These are phyloP conservation scores for Eupithecia insigniata DNA, from an alignment of 2,888 invertebrate genomes.

Conservation along the genomic window DNA sequence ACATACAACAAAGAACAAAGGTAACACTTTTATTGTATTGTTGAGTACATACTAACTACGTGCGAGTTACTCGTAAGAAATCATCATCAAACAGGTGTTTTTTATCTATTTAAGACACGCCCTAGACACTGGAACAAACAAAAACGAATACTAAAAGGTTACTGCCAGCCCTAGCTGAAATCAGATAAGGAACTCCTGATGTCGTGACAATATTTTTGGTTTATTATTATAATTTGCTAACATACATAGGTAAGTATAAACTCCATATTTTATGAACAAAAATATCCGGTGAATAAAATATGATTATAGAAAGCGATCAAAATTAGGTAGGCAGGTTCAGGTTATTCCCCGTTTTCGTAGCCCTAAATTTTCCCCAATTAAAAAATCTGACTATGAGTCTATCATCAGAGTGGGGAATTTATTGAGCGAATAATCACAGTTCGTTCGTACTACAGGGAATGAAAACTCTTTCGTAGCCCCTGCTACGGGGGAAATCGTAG, in stretches of 20 bases:
- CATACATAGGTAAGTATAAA: neutral
- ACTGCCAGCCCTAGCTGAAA: neutral
- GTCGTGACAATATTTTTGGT: conserved; percentile 2
- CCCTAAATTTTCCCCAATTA: neutral
- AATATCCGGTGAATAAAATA: neutral
- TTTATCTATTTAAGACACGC: neutral
- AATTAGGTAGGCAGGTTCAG: neutral
- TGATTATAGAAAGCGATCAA: neutral
- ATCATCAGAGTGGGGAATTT: neutral
- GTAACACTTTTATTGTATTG: neutral
- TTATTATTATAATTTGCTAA: neutral
- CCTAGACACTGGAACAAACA: neutral
- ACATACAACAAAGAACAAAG: too few relatives aligned
- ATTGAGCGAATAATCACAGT: too few relatives aligned
- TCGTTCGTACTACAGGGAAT: neutral
- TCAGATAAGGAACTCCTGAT: neutral
- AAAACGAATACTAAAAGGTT: neutral
- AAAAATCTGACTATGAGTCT: neutral
- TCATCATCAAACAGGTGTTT: neutral
- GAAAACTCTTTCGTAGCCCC: neutral
- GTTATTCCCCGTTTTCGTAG: neutral
- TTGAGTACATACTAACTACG: neutral
- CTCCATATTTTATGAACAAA: neutral
- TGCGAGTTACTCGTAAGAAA: too few relatives aligned
- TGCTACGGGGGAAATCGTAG: neutral